Evolutionary conservation across 2,113 vertebrate species (phyloP), one percentile per base, ranked within the genome.

Genomic region (Alethe diademata): DNA sequence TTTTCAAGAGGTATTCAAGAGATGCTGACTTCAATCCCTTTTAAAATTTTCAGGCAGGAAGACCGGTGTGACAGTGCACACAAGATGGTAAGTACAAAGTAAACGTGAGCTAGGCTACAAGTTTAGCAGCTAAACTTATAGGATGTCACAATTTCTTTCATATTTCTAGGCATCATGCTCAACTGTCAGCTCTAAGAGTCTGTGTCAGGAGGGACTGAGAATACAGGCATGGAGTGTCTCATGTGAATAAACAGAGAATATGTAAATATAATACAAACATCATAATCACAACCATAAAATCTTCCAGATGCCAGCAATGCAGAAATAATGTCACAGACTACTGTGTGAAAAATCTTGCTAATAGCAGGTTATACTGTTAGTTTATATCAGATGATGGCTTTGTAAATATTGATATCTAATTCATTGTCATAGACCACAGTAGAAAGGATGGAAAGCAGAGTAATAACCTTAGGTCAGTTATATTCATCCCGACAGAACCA

Each of bases 241-340:
- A 73, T 1, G 2, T 54, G 72, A 79, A 71, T 90, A 58, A 95
- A 88, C 1, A 69, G 18, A 73, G 22, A 88, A 18, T 33, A 93
- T 19, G 43, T 65, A 92, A 86, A 96, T 58, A 62, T 3, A 67
- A 92, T 15, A 60, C 26, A 81, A 87, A 88, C 73, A 75, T 54
- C 76, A 65, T 26, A 58, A 80, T 31, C 38, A 51, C 24, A 10
- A 58, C 62, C 38, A 47, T 65, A 58, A 95, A 90, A 8, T 80
- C 71, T 94, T 94, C 60, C 92, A 93, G 84, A 73, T 90, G 45
- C 40, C 87, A 85, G 38, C 40, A 80, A 88, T 86, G 61, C 14
- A 86, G 82, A 96, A 86, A 66, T 91, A 88, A 82, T 23, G 36
- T n/a, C 91, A 93, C 66, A 64, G 78, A 66, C 91, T 86, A 19